phyloP scores from a whole-genome alignment of 2,888 invertebrate genomes.

The Poecilobothrus nobilitatus region DNA sequence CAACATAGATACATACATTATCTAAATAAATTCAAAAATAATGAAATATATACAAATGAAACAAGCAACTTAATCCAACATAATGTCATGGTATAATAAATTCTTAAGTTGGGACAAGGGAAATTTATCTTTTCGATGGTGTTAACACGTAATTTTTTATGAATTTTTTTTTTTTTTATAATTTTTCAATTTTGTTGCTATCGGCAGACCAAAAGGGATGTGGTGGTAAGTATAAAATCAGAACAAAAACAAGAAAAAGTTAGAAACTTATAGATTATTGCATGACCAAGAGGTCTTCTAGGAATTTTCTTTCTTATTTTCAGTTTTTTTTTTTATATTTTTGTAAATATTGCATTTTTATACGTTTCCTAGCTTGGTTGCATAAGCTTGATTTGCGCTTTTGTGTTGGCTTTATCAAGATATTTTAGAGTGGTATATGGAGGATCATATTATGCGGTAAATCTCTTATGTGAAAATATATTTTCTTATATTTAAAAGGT shows the following conservation, averaged over 20 bases:
- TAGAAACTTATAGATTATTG: not conserved
- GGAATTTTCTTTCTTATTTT: not conserved
- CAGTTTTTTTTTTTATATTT: not conserved
- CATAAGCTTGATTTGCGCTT: not conserved
- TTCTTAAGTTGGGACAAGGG: not conserved
- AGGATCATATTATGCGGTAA: not conserved
- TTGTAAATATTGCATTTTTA: not conserved
- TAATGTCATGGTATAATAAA: slow-evolving; percentile 6
- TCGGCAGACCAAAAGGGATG: not conserved
- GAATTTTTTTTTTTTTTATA: not conserved
- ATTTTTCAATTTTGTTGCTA: not conserved
- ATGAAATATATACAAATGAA: too few species aligned
- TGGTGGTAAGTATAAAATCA: not conserved
- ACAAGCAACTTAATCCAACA: not conserved
- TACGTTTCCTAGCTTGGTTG: not conserved
- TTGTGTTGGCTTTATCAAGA: not conserved
- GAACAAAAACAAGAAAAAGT: not conserved
- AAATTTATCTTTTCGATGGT: slow-evolving; percentile 1
- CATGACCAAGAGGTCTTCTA: not conserved
- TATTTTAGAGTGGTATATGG: not conserved
- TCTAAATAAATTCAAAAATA: too few species aligned
- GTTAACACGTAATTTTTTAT: slow-evolving; percentile 3
- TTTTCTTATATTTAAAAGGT: not conserved
- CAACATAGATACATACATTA: too few species aligned
- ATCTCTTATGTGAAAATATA: not conserved